Evolutionary conservation across 2,113 vertebrate species (phyloP), one percentile per base, ranked within the genome.

Genomic region (Phylloscopus trochiloides): DNA sequence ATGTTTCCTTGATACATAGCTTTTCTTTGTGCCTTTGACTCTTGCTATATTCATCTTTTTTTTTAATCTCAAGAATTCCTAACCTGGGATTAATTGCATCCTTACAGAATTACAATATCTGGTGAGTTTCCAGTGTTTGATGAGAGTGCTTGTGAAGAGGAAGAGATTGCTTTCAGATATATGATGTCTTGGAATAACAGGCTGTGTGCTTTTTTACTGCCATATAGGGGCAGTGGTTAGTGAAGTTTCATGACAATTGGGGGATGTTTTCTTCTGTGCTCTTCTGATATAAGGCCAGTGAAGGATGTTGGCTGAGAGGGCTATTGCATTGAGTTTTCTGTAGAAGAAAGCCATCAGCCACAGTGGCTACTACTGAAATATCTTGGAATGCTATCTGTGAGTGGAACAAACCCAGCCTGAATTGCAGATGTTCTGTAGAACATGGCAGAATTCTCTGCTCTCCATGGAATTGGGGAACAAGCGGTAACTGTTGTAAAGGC

Each of bases 401-500:
- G 22, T 50, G 22, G 70, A 96, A 14, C 14, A 52, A 84, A 76
- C 7, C 11, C 29, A 38, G 21, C 5, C 25, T 50, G 38, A 70
- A 36, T 67, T 70, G 8, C 10, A 50, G 38, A 11, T 70, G 5
- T 61, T 70, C 47, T 48, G 26, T 57, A 42, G 22, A 65, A 32
- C 4, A 9, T 42, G 4, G 50, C 9, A 32, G 20, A 45, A 61
- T 73, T 79, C 47, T 84, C 10, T 47, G 12, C 36, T 57, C 8
- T 45, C 32, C 2, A 1, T 9, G 8, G 32, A 90, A 54, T 1
- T 63, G 25, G 14, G 36, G 34, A 82, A 16, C 10, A 67, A 47
- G 5, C 1, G 0, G 25, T 14, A 74, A 40, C 8, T 79, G 28
- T 43, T 0, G 0, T 62, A 75, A 63, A 72, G 19, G 12, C 9